Evolutionary conservation across 2,797 vertebrate species (phyloP).

Genomic region (Sebastes steindachneri): DNA sequence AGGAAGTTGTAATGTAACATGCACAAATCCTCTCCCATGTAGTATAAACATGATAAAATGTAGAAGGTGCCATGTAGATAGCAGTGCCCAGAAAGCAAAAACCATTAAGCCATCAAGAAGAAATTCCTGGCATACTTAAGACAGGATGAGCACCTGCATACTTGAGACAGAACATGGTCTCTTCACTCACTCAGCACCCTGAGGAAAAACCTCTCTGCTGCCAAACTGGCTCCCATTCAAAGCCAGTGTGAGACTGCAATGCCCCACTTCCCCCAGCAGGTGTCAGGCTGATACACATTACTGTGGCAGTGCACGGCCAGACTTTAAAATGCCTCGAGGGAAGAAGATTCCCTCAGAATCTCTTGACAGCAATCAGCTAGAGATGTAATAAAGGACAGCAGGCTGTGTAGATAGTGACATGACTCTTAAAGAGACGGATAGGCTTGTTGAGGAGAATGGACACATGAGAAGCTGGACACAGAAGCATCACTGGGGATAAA

Average conservation of each 20-base stretch:
- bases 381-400: slow-evolving; percentile 29
- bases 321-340: slow-evolving; percentile 37
- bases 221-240: slow-evolving; percentile 49
- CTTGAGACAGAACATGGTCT: slow-evolving; percentile 50
- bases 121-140: slow-evolving; percentile 24
- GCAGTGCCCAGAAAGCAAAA: not conserved
- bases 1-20: not conserved
- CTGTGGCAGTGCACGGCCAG: not conserved
- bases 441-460: slow-evolving; percentile 3
- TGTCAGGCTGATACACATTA: slow-evolving; percentile 67
- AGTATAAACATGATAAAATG: not conserved
- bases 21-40: not conserved
- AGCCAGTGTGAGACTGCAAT: slow-evolving; percentile 47
- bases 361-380: slow-evolving; percentile 34
- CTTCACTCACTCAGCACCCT: slow-evolving; percentile 27
- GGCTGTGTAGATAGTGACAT: slow-evolving; percentile 12
- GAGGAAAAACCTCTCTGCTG: slow-evolving; percentile 41
- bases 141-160: slow-evolving; percentile 45
- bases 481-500: slow-evolving; percentile 22
- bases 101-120: slow-evolving; percentile 18
- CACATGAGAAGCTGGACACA: slow-evolving; percentile 16
- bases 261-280: slow-evolving; percentile 60
- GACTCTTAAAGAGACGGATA: slow-evolving; percentile 17
- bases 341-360: slow-evolving; percentile 38
- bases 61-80: not conserved